Percentiles rank a stretch among this genome's conserved stretches.
phyloP scores from a whole-genome alignment of 2,888 invertebrate species.

The Pteria penguin region DNA sequence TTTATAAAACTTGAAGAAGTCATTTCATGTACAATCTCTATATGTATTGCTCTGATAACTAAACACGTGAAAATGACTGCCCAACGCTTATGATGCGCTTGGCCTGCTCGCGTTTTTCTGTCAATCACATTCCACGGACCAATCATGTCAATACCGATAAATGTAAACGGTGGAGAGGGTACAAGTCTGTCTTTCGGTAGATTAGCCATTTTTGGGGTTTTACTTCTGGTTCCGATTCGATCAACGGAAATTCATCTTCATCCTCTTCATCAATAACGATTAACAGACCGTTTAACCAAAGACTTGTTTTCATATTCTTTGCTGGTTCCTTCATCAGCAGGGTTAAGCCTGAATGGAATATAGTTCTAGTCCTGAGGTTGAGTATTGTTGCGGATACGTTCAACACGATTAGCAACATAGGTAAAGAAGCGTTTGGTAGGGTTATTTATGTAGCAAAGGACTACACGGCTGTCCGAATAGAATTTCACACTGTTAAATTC shows the following conservation, averaged over 20 bases:
- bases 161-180: constrained; percentile 43
- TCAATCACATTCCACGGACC: constrained; percentile 38
- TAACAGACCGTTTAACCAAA: constrained; percentile 17
- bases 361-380: constrained; percentile 34
- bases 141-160: constrained; percentile 45
- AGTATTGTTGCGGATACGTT: constrained; percentile 17
- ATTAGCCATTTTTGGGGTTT: constrained; percentile 24
- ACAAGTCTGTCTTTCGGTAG: constrained; percentile 34
- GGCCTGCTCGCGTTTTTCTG: constrained; percentile 33
- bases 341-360: constrained; percentile 30
- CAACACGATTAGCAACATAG: constrained; percentile 27
- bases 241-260: background rate
- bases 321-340: constrained; percentile 34
- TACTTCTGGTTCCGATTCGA: background rate
- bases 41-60: constrained; percentile 38
- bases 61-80: constrained; percentile 48
- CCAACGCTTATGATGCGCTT: constrained; percentile 44
- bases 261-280: background rate
- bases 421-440: constrained; percentile 23
- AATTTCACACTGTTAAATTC: background rate
- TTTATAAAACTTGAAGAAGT: constrained; percentile 36
- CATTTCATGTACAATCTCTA: constrained; percentile 46
- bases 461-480: constrained; percentile 23
- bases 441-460: constrained; percentile 21
- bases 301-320: constrained; percentile 7